Base-by-base conservation (phyloP, 1,140 invertebrate genomes). In the Tetraneura akinire region DNA sequence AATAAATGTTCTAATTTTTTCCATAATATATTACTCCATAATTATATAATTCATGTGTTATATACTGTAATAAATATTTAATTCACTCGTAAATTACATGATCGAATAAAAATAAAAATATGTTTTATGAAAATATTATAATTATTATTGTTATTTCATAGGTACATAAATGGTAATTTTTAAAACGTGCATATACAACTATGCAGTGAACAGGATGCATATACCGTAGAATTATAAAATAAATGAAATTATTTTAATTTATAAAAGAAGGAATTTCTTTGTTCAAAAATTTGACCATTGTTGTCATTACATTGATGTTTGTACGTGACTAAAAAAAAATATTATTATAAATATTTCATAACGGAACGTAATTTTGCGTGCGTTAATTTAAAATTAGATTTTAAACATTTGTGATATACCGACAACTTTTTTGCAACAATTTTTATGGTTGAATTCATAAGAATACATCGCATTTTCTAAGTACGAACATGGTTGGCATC, bases 301-400 rank as follows among this genome's bases (percentile, higher is more conserved):
- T 68, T 45, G n/a, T 42, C n/a, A 3, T 42, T 23, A 23, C 3
- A 10, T 21, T 42, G 64, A 11, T 14, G 32, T 45, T 21, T 45
- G 45, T 23, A 70, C 18, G 45, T 14, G 42, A 47, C 23, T 49
- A 13, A 70, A 23, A 42, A 45, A 68, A 68, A 21, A 29, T 60
- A 60, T 29, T 45, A 71, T 51, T 71, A 71, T 51, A 51, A 71
- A 71, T 71, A 71, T 71, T 71, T 29, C 68, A 51, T n/a, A n/a
- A 71, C 45, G 9, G n/a, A 51, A 71, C 47, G 26, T 18, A 23
- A 49, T 70, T 70, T 70, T 51, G 23, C 68, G 68, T 51, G 23
- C 45, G 45, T 71, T 23, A 49, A 51, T 51, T 71, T 71, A 49
- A 51, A 51, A 71, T 51, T 29, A 1, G 29, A 51, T 18, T n/a